These are phyloP conservation scores for Drosophila pegasa DNA, from an alignment of 2,888 invertebrate genomes.

Conservation along the genomic window DNA sequence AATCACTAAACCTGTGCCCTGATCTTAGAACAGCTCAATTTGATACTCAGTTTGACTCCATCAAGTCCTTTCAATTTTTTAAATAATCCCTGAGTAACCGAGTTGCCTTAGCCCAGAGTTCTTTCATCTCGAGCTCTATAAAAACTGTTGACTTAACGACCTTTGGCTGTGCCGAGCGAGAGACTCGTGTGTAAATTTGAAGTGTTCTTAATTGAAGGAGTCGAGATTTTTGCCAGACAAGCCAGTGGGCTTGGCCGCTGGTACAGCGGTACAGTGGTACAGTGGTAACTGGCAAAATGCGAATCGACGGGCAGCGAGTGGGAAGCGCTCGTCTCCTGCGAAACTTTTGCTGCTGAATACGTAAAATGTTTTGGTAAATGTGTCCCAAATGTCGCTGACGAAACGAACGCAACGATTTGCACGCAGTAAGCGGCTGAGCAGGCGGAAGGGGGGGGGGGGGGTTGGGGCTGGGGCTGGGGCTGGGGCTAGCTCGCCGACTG, in stretches of 20 bases:
- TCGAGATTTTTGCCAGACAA: constrained; percentile 2
- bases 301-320: constrained; percentile 30
- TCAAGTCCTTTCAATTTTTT: too few relatives aligned
- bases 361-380: constrained; percentile 79
- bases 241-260: background rate
- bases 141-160: background rate
- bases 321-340: constrained; percentile 29
- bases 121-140: background rate
- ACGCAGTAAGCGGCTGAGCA: constrained; percentile 36
- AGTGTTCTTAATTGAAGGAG: background rate
- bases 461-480: background rate
- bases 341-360: constrained; percentile 80
- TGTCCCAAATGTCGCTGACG: constrained; percentile 78
- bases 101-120: too few relatives aligned
- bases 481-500: background rate
- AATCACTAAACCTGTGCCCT: too few relatives aligned
- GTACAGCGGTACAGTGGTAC: constrained; percentile 14
- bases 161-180: too few relatives aligned
- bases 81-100: too few relatives aligned
- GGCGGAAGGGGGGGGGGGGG: background rate
- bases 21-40: too few relatives aligned
- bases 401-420: constrained; percentile 68
- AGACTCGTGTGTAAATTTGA: background rate
- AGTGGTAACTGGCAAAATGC: constrained; percentile 22
- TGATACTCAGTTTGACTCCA: too few relatives aligned